These are phyloP conservation scores for Pterophyllum scalare DNA, from an alignment of 2,113 vertebrate species.

Conservation along the genomic window DNA sequence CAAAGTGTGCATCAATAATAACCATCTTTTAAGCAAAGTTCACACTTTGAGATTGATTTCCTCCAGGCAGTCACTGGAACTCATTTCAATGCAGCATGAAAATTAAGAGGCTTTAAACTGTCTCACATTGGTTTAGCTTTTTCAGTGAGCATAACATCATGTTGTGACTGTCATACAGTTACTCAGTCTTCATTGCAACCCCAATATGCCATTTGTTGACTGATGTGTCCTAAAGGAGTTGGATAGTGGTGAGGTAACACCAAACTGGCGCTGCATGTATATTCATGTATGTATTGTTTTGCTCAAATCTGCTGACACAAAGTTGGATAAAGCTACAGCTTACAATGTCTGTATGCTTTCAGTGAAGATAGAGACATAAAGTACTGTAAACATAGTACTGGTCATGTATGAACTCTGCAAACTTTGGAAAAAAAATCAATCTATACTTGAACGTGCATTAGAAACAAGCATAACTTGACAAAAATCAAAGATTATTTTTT, in stretches of 20 bases:
- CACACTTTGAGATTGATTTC: background rate
- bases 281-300: background rate
- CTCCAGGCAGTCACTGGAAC: background rate
- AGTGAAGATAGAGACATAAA: background rate
- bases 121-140: background rate
- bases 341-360: background rate
- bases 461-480: no score
- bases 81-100: background rate
- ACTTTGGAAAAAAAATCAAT: no score
- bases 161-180: rapidly evolving
- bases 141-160: rapidly evolving
- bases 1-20: background rate
- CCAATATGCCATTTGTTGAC: rapidly evolving
- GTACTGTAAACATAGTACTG: background rate
- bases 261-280: background rate
- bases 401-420: no score
- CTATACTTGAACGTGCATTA: background rate
- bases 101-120: background rate
- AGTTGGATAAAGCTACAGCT: rapidly evolving
- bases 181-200: background rate
- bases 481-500: background rate
- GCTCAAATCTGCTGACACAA: background rate
- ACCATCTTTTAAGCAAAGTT: rapidly evolving
- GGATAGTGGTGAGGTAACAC: background rate
- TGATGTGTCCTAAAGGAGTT: no score